These are phyloP conservation scores for Troides helena DNA, from an alignment of 2,888 invertebrate genomes.

Conservation along the genomic window DNA sequence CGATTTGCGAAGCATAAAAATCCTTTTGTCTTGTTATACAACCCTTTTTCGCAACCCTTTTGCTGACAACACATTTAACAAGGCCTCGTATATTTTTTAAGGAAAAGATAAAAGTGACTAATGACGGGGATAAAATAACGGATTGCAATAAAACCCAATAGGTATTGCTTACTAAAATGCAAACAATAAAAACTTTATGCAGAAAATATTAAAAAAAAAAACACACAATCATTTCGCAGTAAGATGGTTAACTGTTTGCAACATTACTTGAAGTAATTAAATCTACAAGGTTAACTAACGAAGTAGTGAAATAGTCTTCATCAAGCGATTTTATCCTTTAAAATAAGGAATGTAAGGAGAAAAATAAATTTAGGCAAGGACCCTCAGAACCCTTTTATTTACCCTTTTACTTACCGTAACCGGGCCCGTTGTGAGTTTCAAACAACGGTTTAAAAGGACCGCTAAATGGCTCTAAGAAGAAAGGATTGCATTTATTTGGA, in stretches of 20 bases:
- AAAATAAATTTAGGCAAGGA: slow-evolving; percentile 7
- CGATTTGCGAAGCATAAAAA: slow-evolving; percentile 29
- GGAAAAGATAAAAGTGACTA: slow-evolving; percentile 18
- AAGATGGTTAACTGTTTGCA: slow-evolving; percentile 57
- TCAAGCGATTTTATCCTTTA: slow-evolving; percentile 14
- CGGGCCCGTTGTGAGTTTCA: slow-evolving; percentile 57
- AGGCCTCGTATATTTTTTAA: slow-evolving; percentile 10
- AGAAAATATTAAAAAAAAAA: slow-evolving; percentile 45
- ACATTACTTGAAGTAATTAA: slow-evolving; percentile 47
- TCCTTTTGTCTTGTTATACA: slow-evolving; percentile 35
- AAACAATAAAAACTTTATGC: slow-evolving; percentile 43
- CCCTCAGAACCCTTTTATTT: slow-evolving; percentile 45
- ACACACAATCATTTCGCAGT: slow-evolving; percentile 33
- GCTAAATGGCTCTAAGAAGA: slow-evolving; percentile 59
- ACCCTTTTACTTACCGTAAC: slow-evolving; percentile 70
- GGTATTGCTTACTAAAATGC: slow-evolving; percentile 58
- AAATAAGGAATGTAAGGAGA: background rate
- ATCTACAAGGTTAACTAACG: slow-evolving; percentile 26
- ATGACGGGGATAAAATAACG: slow-evolving; percentile 42
- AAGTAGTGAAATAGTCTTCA: background rate
- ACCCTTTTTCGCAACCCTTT: slow-evolving; percentile 62
- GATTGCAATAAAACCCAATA: slow-evolving; percentile 44
- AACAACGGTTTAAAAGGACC: slow-evolving; percentile 57
- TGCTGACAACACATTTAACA: slow-evolving; percentile 41
- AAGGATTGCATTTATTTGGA: slow-evolving; percentile 74